Base-by-base conservation (phyloP, 2,797 vertebrate genomes). In the Leptatherina wallacei region DNA sequence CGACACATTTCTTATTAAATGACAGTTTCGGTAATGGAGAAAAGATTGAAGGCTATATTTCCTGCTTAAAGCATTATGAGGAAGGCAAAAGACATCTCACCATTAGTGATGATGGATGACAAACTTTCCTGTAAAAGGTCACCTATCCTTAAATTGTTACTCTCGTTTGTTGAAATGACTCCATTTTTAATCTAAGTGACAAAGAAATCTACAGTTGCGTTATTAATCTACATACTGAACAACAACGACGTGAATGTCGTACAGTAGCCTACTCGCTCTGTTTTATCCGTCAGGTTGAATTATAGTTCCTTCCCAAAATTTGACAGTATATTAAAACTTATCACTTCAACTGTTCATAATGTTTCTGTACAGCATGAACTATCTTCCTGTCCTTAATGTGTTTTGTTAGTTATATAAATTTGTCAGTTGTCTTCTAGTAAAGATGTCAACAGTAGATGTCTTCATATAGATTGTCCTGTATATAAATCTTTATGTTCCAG, bases 41-140 rank as follows among this genome's bases (percentile, higher is more conserved):
- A 79, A 73, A 66, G 29, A 83, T 71, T 74, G 51, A 83, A 66
- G 32, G 58, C 36, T 10, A 14, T 59, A 77, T 71, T 22, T 60
- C 59, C 51, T 16, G 44, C n/a, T 65, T 69, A 22, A 71, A 73
- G 52, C 20, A 13, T 11, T n/a, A 73, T 63, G 24, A 65, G 27
- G 58, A 57, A 64, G 35, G 69, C 75, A 56, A 83, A 77, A 80
- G 69, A 71, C 65, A 52, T n/a, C 33, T 49, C 49, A 73, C 71
- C 24, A n/a, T 59, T 72, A 65, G 56, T 69, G 42, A 30, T 51
- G 63, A 81, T 72, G 29, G 51, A 65, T 14, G 40, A 49, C 24
- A 2, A 14, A 52, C 18, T 60, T 51, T 30, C 60, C 63, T 38
- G 13, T 71, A 67, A 60, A 58, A 64, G 38, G 32, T 52, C 51